Base-by-base conservation (phyloP, 2,113 vertebrate species). In the Jaculus jaculus region DNA sequence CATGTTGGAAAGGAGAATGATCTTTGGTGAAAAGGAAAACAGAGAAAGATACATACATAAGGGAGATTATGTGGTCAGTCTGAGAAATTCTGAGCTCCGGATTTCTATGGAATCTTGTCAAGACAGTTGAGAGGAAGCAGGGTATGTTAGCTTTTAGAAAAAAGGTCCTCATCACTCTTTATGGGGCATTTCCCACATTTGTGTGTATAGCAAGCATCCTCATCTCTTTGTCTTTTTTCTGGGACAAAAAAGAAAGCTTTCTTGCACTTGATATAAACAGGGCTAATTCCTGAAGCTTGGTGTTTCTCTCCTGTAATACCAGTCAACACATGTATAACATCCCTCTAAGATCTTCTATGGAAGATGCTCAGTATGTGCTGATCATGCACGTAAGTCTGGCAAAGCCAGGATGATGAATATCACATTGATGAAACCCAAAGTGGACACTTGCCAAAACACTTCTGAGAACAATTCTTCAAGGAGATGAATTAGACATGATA, bases 91-190 rank as follows among this genome's bases (percentile, higher is more conserved):
- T 78, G 32, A 90, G 37, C 28, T 88, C 87, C 28, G 66, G 16
- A 37, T 68, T 87, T 95, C 63, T 58, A 3, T 73, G 28, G 68
- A 30, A 87, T 77, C 51, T 77, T 90, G 37, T 84, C 20, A 81
- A 72, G 68, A 61, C 72, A 78, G 9, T 28, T 51, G 20, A 32
- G 78, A 84, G 68, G 28, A 84, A 71, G 30, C 5, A 66, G 39
- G 58, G 74, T 21, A 5, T 18, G 28, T 2, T 42, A 13, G 65
- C 5, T 83, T 79, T 95, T 66, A 94, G 42, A 87, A 82, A 20
- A 34, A 68, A 73, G 21, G 61, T 2, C 28, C 54, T 77, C 51
- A 71, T 26, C 63, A 17, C 24, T 30, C 20, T 92, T 85, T 58
- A 34, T 37, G 34, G 23, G 47, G 10, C 7, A 23, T 75, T 91